Conservation (phyloP, 2,113 vertebrate species). For the Aplodontia rufa region DNA sequence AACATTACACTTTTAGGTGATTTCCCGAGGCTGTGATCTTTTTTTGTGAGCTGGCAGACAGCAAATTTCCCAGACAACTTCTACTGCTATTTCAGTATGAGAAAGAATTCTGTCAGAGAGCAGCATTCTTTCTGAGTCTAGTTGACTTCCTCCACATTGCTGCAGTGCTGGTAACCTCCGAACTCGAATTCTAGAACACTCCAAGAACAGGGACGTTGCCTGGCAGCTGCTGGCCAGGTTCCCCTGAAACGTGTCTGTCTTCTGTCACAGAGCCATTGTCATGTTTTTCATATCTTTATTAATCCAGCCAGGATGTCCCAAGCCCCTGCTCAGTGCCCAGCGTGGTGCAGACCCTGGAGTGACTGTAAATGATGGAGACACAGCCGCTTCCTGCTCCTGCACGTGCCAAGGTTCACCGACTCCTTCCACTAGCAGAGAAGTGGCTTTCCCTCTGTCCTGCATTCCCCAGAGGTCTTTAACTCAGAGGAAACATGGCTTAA, state of each 20-base stretch:
- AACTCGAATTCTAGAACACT: slow-evolving; percentile 33
- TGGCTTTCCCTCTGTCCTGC: neutral
- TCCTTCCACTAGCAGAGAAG: neutral
- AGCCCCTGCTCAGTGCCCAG: neutral
- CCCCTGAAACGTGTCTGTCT: neutral
- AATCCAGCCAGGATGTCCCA: neutral
- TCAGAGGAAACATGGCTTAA: slow-evolving; percentile 39
- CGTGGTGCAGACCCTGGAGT: neutral
- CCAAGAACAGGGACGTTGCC: slow-evolving; percentile 21
- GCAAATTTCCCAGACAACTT: neutral
- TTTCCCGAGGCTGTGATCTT: neutral
- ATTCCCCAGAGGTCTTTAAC: neutral
- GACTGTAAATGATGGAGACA: neutral
- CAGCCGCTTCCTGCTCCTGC: neutral
- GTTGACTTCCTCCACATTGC: neutral
- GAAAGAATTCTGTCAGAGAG: neutral
- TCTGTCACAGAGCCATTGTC: neutral
- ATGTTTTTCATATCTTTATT: neutral
- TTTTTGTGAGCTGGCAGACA: neutral
- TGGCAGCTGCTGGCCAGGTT: neutral
- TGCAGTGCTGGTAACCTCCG: neutral
- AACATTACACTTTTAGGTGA: slow-evolving; percentile 14
- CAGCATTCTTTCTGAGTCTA: neutral
- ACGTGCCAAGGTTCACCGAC: neutral
- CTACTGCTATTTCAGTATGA: neutral